phyloP scores from a whole-genome alignment of 2,113 vertebrate species.

The Vidua macroura region DNA sequence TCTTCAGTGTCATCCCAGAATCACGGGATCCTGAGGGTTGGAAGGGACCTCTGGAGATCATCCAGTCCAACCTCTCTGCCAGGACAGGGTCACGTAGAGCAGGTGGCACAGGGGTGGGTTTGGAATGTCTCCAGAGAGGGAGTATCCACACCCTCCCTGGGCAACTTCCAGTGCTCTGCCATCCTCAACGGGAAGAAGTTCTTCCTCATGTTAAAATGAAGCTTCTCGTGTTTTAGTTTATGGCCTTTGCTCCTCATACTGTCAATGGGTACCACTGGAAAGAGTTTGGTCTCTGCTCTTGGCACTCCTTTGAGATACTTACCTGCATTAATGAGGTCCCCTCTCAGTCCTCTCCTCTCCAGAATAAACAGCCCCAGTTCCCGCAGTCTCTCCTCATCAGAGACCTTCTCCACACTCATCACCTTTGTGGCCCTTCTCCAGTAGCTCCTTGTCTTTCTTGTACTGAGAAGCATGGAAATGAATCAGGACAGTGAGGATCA shows the following conservation, averaged over 20 bases:
- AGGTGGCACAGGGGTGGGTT: not conserved
- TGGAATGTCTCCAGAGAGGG: not conserved
- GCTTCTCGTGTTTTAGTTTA: not conserved
- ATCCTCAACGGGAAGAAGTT: not conserved
- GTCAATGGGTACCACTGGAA: not conserved
- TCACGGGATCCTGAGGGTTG: not conserved
- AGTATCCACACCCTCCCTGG: not conserved
- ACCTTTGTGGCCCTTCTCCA: not conserved
- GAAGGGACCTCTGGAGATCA: not conserved
- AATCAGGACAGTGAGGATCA: no score
- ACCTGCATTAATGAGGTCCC: no score
- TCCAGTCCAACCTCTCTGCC: not conserved
- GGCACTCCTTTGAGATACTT: not conserved
- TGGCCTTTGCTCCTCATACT: not conserved
- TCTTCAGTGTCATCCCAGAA: fast-evolving
- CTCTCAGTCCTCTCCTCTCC: not conserved
- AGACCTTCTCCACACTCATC: not conserved
- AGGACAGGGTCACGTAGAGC: not conserved
- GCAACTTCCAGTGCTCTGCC: not conserved
- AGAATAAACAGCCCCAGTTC: not conserved
- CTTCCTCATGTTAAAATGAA: not conserved
- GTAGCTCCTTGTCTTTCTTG: not conserved
- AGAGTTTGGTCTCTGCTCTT: not conserved
- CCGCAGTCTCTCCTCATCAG: fast-evolving
- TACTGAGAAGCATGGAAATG: not conserved